Percentiles rank a stretch among this genome's conserved stretches.
Conservation (phyloP, 1,140 invertebrate genomes). For the Hestina assimilis region DNA sequence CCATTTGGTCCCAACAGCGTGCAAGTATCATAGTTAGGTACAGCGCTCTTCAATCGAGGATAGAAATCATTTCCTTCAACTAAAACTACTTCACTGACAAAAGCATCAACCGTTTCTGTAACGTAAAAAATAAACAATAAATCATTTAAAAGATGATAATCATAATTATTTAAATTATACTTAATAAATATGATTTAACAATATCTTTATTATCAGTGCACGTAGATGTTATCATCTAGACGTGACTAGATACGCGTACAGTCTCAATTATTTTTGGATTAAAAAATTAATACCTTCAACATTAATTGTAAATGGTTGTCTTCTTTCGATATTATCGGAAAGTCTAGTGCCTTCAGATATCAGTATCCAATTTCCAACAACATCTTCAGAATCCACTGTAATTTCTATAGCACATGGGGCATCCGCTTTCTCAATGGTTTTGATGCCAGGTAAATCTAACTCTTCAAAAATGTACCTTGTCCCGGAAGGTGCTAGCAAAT, state of each 20-base stretch:
- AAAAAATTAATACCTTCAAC: slow-evolving; percentile 51
- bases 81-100: slow-evolving; percentile 37
- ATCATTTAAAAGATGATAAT: neutral
- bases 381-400: slow-evolving; percentile 28
- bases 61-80: slow-evolving; percentile 49
- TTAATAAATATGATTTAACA: neutral
- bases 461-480: slow-evolving; percentile 26
- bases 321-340: slow-evolving; percentile 37
- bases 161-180: neutral
- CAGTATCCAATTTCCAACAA: slow-evolving; percentile 48
- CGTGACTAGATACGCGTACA: slow-evolving; percentile 46
- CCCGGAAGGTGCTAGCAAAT: slow-evolving; percentile 37
- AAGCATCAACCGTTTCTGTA: slow-evolving; percentile 46
- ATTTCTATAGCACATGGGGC: slow-evolving; percentile 41
- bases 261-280: slow-evolving; percentile 26
- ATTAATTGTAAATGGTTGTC: slow-evolving; percentile 41
- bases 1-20: slow-evolving; percentile 41
- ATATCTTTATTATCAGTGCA: slow-evolving; percentile 24
- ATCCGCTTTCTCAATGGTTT: slow-evolving; percentile 23
- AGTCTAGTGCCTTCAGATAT: slow-evolving; percentile 31
- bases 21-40: slow-evolving; percentile 40
- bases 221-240: slow-evolving; percentile 42
- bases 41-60: slow-evolving; percentile 41
- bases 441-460: slow-evolving; percentile 26
- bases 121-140: slow-evolving; percentile 19